phyloP scores from a whole-genome alignment of 2,797 vertebrate species.

The Kryptolebias ocellatus region DNA sequence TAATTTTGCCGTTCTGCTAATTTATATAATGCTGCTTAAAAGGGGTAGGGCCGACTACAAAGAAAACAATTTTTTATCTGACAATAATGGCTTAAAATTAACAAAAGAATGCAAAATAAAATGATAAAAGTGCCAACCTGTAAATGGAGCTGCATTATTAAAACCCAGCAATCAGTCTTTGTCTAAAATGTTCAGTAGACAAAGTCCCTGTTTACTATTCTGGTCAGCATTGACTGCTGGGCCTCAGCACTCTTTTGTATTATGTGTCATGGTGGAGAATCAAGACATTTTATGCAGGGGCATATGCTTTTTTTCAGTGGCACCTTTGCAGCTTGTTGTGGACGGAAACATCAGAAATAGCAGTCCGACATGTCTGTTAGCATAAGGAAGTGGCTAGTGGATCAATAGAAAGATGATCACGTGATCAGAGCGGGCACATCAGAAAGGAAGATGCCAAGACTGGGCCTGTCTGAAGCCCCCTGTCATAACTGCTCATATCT shows the following conservation, averaged over 20 bases:
- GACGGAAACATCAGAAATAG: slow-evolving; percentile 75
- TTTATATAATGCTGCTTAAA: slow-evolving; percentile 46
- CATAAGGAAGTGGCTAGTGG: slow-evolving; percentile 75
- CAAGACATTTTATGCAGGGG: slow-evolving; percentile 66
- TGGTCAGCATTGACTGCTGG: slow-evolving; percentile 50
- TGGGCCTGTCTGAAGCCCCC: slow-evolving; percentile 62
- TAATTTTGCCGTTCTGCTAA: slow-evolving; percentile 36
- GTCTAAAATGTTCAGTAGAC: slow-evolving; percentile 55
- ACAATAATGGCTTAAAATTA: slow-evolving; percentile 59
- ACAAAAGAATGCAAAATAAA: slow-evolving; percentile 62
- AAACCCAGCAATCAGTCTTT: slow-evolving; percentile 64
- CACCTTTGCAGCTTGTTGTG: slow-evolving; percentile 73
- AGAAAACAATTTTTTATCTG: slow-evolving; percentile 52
- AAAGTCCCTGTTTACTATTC: slow-evolving; percentile 74
- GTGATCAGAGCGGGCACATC: slow-evolving; percentile 63
- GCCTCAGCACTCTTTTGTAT: slow-evolving; percentile 60
- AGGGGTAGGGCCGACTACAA: slow-evolving; percentile 27
- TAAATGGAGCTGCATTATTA: slow-evolving; percentile 61
- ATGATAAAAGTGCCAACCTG: slow-evolving; percentile 52
- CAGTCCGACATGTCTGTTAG: slow-evolving; percentile 71
- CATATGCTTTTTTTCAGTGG: slow-evolving; percentile 71
- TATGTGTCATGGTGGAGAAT: slow-evolving; percentile 66
- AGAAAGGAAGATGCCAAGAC: slow-evolving; percentile 56
- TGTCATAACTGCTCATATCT: slow-evolving; percentile 78
- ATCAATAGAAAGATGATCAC: slow-evolving; percentile 79